phyloP scores from a whole-genome alignment of 2,797 vertebrate genomes.

The Cyprinodon diabolis region DNA sequence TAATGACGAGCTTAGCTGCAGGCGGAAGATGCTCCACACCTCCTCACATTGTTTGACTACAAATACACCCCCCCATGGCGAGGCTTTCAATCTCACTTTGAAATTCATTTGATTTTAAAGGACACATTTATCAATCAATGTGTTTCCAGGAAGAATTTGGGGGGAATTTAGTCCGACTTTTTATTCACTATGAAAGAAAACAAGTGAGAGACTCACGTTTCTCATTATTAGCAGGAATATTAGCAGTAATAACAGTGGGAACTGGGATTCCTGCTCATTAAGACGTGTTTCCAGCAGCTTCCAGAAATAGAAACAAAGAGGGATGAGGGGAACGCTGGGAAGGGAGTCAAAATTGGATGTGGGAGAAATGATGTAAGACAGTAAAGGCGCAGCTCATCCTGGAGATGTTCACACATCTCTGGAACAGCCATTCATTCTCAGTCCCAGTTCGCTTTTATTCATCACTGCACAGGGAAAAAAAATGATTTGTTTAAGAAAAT shows the following conservation, averaged over 20 bases:
- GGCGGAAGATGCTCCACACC: conserved; percentile 39
- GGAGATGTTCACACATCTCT: neutral
- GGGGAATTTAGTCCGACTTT: neutral
- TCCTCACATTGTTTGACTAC: conserved; percentile 8
- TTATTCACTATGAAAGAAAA: conserved; percentile 1
- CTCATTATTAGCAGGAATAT: neutral
- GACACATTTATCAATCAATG: neutral
- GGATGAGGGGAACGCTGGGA: neutral
- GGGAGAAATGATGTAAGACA: neutral
- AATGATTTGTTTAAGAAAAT: neutral
- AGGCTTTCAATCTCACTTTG: neutral
- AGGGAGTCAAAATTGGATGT: conserved; percentile 2
- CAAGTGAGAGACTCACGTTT: neutral
- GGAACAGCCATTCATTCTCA: neutral
- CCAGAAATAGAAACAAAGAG: conserved; percentile 44
- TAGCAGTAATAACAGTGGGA: neutral
- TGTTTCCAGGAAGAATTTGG: neutral
- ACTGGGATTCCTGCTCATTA: conserved; percentile 36
- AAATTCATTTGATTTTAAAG: neutral
- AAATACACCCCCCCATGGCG: neutral
- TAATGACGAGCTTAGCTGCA: conserved; percentile 59
- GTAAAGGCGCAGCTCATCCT: neutral
- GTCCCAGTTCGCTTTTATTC: neutral
- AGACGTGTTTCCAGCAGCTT: conserved; percentile 16
- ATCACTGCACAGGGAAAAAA: neutral